Conservation (phyloP, 2,888 invertebrate species). For the Hipparchia semele region DNA sequence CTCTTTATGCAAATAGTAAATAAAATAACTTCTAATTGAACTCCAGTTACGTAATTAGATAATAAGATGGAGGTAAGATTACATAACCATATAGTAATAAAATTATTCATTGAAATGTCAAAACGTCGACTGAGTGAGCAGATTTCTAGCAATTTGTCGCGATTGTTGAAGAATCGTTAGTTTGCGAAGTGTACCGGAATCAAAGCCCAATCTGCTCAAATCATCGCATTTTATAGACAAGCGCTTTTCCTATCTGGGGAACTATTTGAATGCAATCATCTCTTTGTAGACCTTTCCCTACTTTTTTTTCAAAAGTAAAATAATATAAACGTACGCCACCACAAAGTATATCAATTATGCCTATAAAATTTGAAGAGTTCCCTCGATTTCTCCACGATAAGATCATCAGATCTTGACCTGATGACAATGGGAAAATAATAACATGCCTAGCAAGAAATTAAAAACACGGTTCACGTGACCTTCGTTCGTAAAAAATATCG, state of each 20-base stretch:
- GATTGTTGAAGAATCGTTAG: slow-evolving; percentile 71
- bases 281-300: neutral
- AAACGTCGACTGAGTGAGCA: slow-evolving; percentile 62
- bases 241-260: slow-evolving; percentile 5
- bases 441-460: too few species aligned
- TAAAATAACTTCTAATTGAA: neutral
- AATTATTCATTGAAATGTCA: slow-evolving; percentile 68
- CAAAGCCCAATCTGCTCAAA: slow-evolving; percentile 61
- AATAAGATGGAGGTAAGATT: neutral
- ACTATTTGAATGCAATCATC: slow-evolving; percentile 13
- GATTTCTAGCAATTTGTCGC: slow-evolving; percentile 74
- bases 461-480: too few species aligned
- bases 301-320: neutral
- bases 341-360: too few species aligned
- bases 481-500: too few species aligned
- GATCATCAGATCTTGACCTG: too few species aligned
- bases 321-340: too few species aligned
- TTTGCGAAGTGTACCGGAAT: slow-evolving; percentile 79
- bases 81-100: slow-evolving; percentile 57
- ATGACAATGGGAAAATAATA: too few species aligned
- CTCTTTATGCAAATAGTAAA: slow-evolving; percentile 6
- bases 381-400: too few species aligned
- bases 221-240: slow-evolving; percentile 38
- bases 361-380: too few species aligned
- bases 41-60: neutral